phyloP scores from a whole-genome alignment of 2,888 invertebrate genomes.

The Dexiosoma caninum region DNA sequence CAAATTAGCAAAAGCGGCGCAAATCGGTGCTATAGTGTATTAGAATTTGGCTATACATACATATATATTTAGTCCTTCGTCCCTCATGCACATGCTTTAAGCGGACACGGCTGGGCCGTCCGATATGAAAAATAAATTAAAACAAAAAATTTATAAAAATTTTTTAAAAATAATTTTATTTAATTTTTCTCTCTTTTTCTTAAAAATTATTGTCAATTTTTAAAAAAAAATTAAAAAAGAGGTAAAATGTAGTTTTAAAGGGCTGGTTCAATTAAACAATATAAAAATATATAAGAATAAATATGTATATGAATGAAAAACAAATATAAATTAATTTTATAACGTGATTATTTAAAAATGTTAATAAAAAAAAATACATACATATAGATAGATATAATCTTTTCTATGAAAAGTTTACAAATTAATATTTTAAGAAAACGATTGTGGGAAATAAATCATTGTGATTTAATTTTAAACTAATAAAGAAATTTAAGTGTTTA shows the following conservation, averaged over 20 bases:
- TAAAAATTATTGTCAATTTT: slow-evolving; percentile 48
- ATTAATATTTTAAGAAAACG: neutral
- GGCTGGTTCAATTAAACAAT: slow-evolving; percentile 21
- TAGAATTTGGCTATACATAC: too few species aligned
- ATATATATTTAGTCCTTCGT: too few species aligned
- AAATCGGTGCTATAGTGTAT: too few species aligned
- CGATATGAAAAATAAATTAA: too few species aligned
- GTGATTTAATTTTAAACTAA: slow-evolving; percentile 3
- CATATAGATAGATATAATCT: too few species aligned
- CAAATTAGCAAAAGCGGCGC: too few species aligned
- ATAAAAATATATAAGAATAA: neutral
- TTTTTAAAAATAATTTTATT: slow-evolving; percentile 32
- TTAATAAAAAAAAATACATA: slow-evolving; percentile 1
- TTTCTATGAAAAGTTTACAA: neutral
- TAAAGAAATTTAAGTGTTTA: neutral
- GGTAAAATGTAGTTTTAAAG: slow-evolving; percentile 11
- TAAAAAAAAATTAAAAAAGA: slow-evolving; percentile 27
- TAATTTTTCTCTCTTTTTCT: slow-evolving; percentile 38
- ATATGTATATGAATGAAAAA: neutral
- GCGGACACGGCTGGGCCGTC: too few species aligned
- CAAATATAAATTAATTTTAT: neutral
- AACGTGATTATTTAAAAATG: neutral
- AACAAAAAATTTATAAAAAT: neutral
- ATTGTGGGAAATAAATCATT: neutral
- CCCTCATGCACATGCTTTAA: too few species aligned